Conservation (phyloP, 2,888 invertebrate genomes). For the Aproaerema taeniolella region DNA sequence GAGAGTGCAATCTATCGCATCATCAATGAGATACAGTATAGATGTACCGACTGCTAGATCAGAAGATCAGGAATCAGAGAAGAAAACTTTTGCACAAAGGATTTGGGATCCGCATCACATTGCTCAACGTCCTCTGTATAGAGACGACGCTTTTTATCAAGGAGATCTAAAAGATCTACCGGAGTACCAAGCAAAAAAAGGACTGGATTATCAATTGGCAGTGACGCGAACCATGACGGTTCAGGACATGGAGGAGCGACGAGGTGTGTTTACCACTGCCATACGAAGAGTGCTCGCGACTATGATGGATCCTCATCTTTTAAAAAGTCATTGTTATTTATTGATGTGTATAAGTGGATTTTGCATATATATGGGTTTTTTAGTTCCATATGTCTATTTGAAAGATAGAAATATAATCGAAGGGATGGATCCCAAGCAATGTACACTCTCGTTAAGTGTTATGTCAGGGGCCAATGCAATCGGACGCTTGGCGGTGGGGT, state of each 20-base stretch:
- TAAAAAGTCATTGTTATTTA: constrained; percentile 12
- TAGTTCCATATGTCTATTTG: constrained; percentile 18
- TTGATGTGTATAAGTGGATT: constrained; percentile 14
- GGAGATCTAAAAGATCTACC: constrained; percentile 52
- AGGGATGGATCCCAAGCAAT: constrained; percentile 12
- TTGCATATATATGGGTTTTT: constrained; percentile 12
- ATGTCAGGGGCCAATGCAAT: constrained; percentile 13
- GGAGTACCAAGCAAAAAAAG: constrained; percentile 50
- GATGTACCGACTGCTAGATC: neutral
- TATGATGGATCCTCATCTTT: constrained; percentile 17
- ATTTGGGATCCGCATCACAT: constrained; percentile 55
- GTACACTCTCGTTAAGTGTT: constrained; percentile 13
- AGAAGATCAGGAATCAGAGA: too few species aligned
- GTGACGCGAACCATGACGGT: constrained; percentile 15
- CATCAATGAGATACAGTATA: neutral
- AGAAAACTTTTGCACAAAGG: neutral
- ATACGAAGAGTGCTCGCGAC: constrained; percentile 17
- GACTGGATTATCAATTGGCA: constrained; percentile 39
- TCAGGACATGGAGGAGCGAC: constrained; percentile 11
- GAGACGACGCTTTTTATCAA: constrained; percentile 65
- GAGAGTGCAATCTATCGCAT: constrained; percentile 1
- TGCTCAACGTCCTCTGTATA: constrained; percentile 59
- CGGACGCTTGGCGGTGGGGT: constrained; percentile 15
- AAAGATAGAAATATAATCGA: constrained; percentile 11
- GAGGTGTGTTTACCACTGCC: constrained; percentile 13